Evolutionary conservation across 2,113 vertebrate species (phyloP).

Genomic region (Odontophorus gujanensis): DNA sequence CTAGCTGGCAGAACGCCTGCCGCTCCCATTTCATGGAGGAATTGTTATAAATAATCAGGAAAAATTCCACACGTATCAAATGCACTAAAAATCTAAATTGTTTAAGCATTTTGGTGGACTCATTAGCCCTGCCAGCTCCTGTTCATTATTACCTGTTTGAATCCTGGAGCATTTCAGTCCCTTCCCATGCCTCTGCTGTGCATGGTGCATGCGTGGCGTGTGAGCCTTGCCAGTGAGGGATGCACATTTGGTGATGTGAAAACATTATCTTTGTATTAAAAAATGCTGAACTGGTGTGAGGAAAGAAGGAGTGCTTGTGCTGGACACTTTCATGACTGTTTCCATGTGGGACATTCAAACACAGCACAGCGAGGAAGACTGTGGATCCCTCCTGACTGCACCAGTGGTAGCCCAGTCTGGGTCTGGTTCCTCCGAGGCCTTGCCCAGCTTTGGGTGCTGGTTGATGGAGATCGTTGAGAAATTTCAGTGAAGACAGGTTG

Average conservation of each 20-base stretch:
- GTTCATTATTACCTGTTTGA: background rate
- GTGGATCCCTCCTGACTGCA: no score
- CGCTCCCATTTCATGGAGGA: background rate
- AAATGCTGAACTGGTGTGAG: background rate
- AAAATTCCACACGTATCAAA: background rate
- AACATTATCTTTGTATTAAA: background rate
- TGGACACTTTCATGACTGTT: background rate
- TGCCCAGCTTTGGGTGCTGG: background rate
- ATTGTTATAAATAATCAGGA: background rate
- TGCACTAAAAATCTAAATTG: background rate
- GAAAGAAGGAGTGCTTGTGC: background rate
- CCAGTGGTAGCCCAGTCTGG: background rate
- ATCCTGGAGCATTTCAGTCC: background rate
- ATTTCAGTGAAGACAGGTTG: background rate
- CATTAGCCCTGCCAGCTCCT: background rate
- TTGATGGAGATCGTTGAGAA: background rate
- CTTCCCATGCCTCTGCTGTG: background rate
- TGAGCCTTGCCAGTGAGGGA: background rate
- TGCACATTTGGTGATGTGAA: background rate
- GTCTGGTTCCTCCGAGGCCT: background rate
- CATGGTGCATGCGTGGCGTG: rapidly evolving
- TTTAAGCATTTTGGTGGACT: background rate
- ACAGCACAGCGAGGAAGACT: background rate
- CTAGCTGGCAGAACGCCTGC: background rate
- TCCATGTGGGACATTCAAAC: background rate